These are phyloP conservation scores for Pyrocephalus nanus DNA, from an alignment of 2,797 vertebrate genomes.

Conservation along the genomic window DNA sequence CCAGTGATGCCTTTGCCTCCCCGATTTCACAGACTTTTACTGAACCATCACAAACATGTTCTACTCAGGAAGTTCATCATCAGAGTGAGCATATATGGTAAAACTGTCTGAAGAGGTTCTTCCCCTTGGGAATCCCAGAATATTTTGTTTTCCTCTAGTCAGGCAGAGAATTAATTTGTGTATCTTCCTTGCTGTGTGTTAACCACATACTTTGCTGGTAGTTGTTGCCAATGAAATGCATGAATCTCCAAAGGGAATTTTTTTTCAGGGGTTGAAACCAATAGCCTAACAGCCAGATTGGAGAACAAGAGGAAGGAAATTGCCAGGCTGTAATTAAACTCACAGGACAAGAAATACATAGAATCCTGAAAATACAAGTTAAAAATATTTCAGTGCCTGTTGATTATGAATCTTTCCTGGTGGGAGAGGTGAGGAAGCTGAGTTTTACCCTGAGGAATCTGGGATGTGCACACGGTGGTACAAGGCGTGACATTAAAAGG, in stretches of 20 bases:
- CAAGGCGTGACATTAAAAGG: background rate
- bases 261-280: background rate
- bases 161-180: background rate
- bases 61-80: background rate
- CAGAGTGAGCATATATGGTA: background rate
- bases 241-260: background rate
- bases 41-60: background rate
- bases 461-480: background rate
- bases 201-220: background rate
- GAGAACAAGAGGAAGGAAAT: background rate
- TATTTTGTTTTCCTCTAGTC: background rate
- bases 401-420: background rate
- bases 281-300: background rate
- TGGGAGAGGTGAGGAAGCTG: constrained; percentile 17
- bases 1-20: background rate
- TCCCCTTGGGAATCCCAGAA: background rate
- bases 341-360: background rate
- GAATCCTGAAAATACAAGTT: background rate
- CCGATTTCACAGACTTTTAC: accelerated
- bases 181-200: background rate
- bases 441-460: constrained; percentile 19
- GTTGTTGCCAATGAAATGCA: background rate
- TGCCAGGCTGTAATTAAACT: background rate
- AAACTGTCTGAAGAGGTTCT: background rate
- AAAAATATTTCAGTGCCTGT: background rate